These are phyloP conservation scores for Falco cherrug DNA, from an alignment of 2,797 vertebrate genomes.

Conservation along the genomic window DNA sequence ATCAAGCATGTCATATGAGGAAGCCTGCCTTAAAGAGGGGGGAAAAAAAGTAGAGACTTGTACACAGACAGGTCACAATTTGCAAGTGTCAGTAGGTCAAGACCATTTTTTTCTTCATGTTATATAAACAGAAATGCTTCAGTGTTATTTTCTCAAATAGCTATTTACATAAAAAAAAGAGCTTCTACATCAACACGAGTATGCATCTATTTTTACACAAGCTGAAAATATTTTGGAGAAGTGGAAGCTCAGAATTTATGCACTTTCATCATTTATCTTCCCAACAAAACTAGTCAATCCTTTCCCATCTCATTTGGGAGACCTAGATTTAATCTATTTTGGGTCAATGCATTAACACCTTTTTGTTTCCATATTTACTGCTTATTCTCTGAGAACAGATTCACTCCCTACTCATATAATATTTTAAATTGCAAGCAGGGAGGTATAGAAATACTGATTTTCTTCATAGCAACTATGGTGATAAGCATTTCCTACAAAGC, in stretches of 20 bases:
- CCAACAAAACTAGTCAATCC: neutral
- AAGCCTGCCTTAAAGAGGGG: conserved; percentile 22
- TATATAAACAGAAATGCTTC: conserved; percentile 32
- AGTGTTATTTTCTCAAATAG: neutral
- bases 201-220: neutral
- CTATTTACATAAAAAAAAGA: conserved; percentile 34
- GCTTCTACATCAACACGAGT: neutral
- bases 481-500: neutral
- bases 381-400: conserved; percentile 2
- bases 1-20: conserved; percentile 35
- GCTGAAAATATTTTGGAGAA: conserved; percentile 34
- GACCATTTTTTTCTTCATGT: neutral
- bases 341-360: conserved; percentile 41
- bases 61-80: conserved; percentile 27
- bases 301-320: neutral
- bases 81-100: conserved; percentile 36
- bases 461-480: neutral
- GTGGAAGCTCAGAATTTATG: conserved; percentile 22
- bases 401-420: neutral
- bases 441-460: conserved; percentile 24
- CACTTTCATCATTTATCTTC: conserved; percentile 17
- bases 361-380: conserved; percentile 38
- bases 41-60: neutral
- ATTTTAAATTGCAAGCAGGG: conserved; percentile 33
- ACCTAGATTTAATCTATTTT: conserved; percentile 60